Evolutionary conservation across 2,797 vertebrate genomes (phyloP), one percentile per base, ranked within the genome.

Genomic region (Scomberomorus guttatus): DNA sequence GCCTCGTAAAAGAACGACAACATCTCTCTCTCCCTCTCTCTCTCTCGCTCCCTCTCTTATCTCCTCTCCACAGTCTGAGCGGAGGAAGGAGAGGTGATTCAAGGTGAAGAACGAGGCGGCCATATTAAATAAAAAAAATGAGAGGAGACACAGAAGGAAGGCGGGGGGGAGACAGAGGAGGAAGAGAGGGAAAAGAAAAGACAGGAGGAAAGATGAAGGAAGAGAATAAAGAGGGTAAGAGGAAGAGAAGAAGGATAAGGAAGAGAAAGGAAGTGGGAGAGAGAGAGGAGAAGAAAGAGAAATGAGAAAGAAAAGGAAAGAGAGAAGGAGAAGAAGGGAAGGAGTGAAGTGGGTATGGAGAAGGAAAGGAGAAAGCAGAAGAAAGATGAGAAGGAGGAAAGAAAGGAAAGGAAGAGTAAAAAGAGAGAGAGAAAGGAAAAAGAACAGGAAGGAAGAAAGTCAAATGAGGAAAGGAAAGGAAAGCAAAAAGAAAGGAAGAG

Each of bases 101-200:
- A 94, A 94, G 94, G 92, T 94, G 94, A 94, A 91, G 73, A 86
- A 85, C 81, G 57, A 82, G 75, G 80, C 77, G 82, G 90, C 83
- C 89, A 92, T 90, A 80, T 90, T 92, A 93, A 94, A 90, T 79
- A 68, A 81, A 79, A 75, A 76, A 10, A 3, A 48, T 52, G 8
- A 22, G 27, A 34, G 44, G 55, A 63, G 34, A 46, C 25, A 67
- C 8, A 24, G 37, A 37, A 1, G 20, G 8, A 18, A 57, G 18
- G 13, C n/a, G 20, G 25, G n/a, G 12, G 11, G n/a, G 14, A 10
- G 42, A n/a, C n/a, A 6, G 3, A 2, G 11, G 11, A 18, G 10
- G 3, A 44, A 22, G 7, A 12, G 42, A 11, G 20, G 18, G 10
- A 42, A 7, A 42, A 42, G 14, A 5, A 1, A 6, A 37, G 2